Base-by-base conservation (phyloP, 2,113 vertebrate genomes). In the Romanogobio albipinnatus region DNA sequence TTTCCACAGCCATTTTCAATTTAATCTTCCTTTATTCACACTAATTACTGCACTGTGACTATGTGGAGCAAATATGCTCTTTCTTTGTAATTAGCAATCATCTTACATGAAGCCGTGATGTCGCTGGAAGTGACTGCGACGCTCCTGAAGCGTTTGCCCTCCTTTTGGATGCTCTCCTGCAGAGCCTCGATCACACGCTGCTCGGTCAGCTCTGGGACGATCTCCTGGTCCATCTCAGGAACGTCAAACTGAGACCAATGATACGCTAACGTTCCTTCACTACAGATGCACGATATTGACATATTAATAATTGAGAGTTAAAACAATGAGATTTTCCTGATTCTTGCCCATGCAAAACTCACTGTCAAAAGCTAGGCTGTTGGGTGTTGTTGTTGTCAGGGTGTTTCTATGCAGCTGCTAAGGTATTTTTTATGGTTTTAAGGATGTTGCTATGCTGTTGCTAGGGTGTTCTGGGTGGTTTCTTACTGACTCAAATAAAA, bases 221-320 rank as follows among this genome's bases (percentile, higher is more conserved):
- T 4, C 51, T 92, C 92, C 75, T 90, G 78, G 45, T 94, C 91
- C 0, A 10, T 1, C 0, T 62, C 49, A 8, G 94, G 94, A 71
- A 95, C 76, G 1, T 92, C 79, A 86, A 95, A 95, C 87, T 88
- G 88, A 77, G 88, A 91, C 95, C 94, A 95, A 85, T 93, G 90
- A 88, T 94, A 95, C 22, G 91, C 94, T 2, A 62, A 53, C 26
- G 95, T 88, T 14, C 94, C 94, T 85, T 95, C 93, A 61, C 95
- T 95, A 89, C 68, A 85, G 76, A 47, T 15, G 15, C 9, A 70
- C 10, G 33, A 43, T 39, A 33, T 4, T 68, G 33, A 39, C 17
- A 70, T 22, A 10, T 43, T 22, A 70, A 5, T 70, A 17, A 70
- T 22, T 19, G 15, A 68, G 36, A 17, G 64, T 10, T 6, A 19